Evolutionary conservation across 2,113 vertebrate genomes (phyloP), one percentile per base, ranked within the genome.

Genomic region (Tetrax tetrax): DNA sequence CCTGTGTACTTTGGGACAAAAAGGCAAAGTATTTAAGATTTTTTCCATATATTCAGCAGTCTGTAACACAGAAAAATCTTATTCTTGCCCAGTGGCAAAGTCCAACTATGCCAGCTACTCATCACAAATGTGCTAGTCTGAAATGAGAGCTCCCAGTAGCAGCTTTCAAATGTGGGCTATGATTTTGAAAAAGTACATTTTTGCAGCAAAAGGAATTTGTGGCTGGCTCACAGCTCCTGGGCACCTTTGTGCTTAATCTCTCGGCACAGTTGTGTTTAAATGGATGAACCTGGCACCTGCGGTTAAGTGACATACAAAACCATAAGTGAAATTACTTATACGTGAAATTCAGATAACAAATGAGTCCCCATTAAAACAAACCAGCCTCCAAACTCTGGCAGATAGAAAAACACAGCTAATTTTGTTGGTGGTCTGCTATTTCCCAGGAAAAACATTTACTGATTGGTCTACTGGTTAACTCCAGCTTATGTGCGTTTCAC

Each of bases 1-100:
- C 25, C 54, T 87, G 65, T 84, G 38, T 93, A 64, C 24, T 89
- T 93, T 87, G 81, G 74, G 33, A 89, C 81, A 68, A 93, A 83
- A 89, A 66, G 47, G 50, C 78, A 54, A 93, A 89, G 28, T 37
- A 75, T 41, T 85, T 65, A 21, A 91, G 69, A 71, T 21, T 78
- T 95, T 95, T 89, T 94, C 84, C 84, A 48, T 17, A 43, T 64
- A 76, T 56, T 92, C 69, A 87, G 70, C 66, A 89, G 31, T 14
- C 35, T 5, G 1, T 47, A 75, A 87, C 35, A 84, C 27, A 95
- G 72, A 47, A 92, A 96, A 84, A 84, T 8, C 22, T 91, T 93
- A 72, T 61, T 85, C 65, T 64, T 90, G 35, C 61, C 84, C 69
- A 84, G 64, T 75, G 82, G 24, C 81, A 76, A 76, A 85, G 61